Percentiles rank a stretch among this genome's conserved stretches.
Conservation (phyloP, 1,140 invertebrate genomes). For the Diachasma alloeum region DNA sequence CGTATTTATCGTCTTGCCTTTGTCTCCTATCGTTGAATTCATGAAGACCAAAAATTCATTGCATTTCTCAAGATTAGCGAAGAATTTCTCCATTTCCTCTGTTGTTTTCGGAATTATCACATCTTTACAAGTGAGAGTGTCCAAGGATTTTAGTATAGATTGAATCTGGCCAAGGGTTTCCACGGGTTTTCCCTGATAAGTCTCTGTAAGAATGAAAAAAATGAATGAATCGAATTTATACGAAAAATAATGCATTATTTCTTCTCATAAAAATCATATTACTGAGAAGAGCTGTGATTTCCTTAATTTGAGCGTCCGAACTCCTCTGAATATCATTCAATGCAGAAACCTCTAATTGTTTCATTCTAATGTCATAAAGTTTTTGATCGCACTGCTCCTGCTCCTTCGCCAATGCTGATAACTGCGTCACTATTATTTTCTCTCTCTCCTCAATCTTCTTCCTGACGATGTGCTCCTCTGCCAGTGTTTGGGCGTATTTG, state of each 20-base stretch:
- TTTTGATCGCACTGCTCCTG: slow-evolving; percentile 32
- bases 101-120: slow-evolving; percentile 39
- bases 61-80: slow-evolving; percentile 27
- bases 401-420: slow-evolving; percentile 38
- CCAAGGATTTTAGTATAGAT: slow-evolving; percentile 31
- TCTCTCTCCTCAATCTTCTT: slow-evolving; percentile 35
- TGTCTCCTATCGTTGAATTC: slow-evolving; percentile 25
- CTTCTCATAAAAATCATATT: not conserved
- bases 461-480: slow-evolving; percentile 36
- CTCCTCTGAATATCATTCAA: slow-evolving; percentile 28
- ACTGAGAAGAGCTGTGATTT: slow-evolving; percentile 31
- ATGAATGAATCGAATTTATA: not conserved
- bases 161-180: slow-evolving; percentile 30
- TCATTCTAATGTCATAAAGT: slow-evolving; percentile 35
- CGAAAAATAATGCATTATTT: not conserved
- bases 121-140: slow-evolving; percentile 37
- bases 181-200: not conserved
- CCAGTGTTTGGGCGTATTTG: slow-evolving; percentile 36
- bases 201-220: not conserved
- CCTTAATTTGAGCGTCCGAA: slow-evolving; percentile 24
- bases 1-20: slow-evolving; percentile 22
- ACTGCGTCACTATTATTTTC: slow-evolving; percentile 26
- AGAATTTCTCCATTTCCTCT: slow-evolving; percentile 27
- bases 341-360: slow-evolving; percentile 29
- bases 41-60: slow-evolving; percentile 31